Conservation (phyloP, 2,113 vertebrate genomes). For the Cyprinodon variegatus region DNA sequence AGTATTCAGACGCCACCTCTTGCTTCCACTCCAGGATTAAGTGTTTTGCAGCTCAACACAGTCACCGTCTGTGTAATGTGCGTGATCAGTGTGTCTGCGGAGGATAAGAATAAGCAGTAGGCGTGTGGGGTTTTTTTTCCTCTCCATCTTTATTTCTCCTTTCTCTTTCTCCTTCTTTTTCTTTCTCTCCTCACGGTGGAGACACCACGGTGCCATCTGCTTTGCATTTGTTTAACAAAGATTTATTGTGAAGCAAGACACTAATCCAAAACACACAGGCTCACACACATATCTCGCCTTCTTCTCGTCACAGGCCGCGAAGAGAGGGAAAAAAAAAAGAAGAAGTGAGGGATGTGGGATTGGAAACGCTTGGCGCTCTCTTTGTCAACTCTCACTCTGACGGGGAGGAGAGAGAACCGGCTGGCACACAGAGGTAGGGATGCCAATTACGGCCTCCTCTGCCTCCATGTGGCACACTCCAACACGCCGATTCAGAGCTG, state of each 20-base stretch:
- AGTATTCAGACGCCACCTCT: conserved; percentile 65
- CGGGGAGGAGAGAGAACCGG: conserved; percentile 71
- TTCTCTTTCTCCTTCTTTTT: conserved; percentile 64
- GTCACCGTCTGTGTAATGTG: conserved; percentile 73
- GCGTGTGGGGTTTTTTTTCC: conserved; percentile 49
- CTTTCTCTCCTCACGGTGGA: conserved; percentile 72
- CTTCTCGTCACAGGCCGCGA: conserved; percentile 76
- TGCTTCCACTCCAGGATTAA: conserved; percentile 67
- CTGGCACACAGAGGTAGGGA: conserved; percentile 78
- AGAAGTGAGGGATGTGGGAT: conserved; percentile 75
- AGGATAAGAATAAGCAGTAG: conserved; percentile 76
- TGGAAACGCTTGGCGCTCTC: conserved; percentile 76
- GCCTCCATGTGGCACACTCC: conserved; percentile 70
- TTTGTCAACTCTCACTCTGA: conserved; percentile 77
- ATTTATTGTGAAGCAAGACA: conserved; percentile 83
- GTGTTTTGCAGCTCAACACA: conserved; percentile 70
- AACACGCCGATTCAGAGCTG: conserved; percentile 69
- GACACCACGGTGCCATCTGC: conserved; percentile 82
- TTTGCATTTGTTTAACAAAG: conserved; percentile 85
- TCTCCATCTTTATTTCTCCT: conserved; percentile 19
- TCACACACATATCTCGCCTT: conserved; percentile 74
- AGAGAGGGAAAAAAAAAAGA: conserved; percentile 63
- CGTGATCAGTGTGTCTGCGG: conserved; percentile 73
- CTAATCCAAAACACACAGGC: conserved; percentile 81
- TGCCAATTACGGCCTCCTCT: conserved; percentile 76